Percentiles rank a stretch among this genome's conserved stretches.
These are phyloP conservation scores for Tetramorium parvispinum DNA, from an alignment of 1,140 invertebrate species.

Conservation along the genomic window DNA sequence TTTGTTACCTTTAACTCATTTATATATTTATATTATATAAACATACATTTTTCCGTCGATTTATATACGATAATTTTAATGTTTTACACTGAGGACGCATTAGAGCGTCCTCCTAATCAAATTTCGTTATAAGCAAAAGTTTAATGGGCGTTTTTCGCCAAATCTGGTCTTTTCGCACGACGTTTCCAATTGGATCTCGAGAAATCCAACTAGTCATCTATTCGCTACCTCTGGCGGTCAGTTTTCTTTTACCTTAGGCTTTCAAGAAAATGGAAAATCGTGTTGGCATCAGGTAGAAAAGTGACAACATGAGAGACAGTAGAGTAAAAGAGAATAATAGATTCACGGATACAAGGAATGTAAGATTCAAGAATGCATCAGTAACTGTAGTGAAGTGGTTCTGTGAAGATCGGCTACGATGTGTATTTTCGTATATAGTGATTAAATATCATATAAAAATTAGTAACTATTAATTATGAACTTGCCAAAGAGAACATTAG, in stretches of 20 bases:
- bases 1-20: no score
- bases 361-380: background rate
- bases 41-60: no score
- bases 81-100: no score
- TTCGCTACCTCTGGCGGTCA: background rate
- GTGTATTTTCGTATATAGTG: background rate
- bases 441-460: background rate
- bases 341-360: background rate
- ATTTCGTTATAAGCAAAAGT: background rate
- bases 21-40: no score
- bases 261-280: background rate
- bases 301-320: background rate
- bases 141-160: background rate
- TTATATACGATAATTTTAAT: no score
- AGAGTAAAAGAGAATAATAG: background rate
- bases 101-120: background rate
- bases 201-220: background rate
- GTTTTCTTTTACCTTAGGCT: background rate
- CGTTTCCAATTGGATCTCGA: background rate
- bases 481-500: background rate
- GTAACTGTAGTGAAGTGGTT: background rate
- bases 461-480: background rate
- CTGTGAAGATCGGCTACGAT: background rate
- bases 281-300: slow-evolving; percentile 7
- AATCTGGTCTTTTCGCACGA: background rate